A percentile compares a stretch with the other conserved stretches of the same genome.
These are phyloP conservation scores for Drosophila tristis DNA, from an alignment of 1,140 invertebrate genomes.

Conservation along the genomic window DNA sequence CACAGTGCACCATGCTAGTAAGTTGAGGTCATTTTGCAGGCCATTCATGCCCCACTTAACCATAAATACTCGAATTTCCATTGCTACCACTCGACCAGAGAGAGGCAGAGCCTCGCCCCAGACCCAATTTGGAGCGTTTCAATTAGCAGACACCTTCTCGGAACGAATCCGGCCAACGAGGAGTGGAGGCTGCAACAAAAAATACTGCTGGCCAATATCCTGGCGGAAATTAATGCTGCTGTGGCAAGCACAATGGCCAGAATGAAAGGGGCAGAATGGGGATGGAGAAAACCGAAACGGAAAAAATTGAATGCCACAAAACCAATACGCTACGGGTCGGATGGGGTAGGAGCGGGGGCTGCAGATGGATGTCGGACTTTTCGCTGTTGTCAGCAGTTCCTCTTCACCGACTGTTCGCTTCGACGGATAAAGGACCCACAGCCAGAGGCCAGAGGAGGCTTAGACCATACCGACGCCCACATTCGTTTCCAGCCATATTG, in stretches of 20 bases:
- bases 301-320: constrained; percentile 54
- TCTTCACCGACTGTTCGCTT: constrained; percentile 32
- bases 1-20: constrained; percentile 29
- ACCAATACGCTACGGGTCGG: constrained; percentile 27
- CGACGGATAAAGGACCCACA: constrained; percentile 48
- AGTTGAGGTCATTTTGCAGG: constrained; percentile 37
- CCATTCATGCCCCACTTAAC: constrained; percentile 47
- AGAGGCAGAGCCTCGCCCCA: constrained; percentile 1
- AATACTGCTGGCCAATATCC: constrained; percentile 71
- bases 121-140: constrained; percentile 50
- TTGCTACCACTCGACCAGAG: constrained; percentile 34
- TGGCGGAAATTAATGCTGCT: constrained; percentile 78
- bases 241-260: constrained; percentile 37
- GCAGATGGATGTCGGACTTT: constrained; percentile 46
- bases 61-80: constrained; percentile 58
- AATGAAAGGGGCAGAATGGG: not conserved
- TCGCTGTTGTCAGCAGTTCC: constrained; percentile 68
- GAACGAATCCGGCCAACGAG: constrained; percentile 22
- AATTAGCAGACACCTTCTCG: constrained; percentile 67
- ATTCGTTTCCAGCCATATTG: constrained; percentile 57
- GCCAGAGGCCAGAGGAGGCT: constrained; percentile 40
- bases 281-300: constrained; percentile 5
- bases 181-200: constrained; percentile 29
- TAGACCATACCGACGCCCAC: constrained; percentile 45
- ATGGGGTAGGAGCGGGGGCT: constrained; percentile 10